Percentiles rank a stretch among this genome's conserved stretches.
Conservation (phyloP, 2,888 invertebrate genomes). For the Lasioglossum oenotherae region DNA sequence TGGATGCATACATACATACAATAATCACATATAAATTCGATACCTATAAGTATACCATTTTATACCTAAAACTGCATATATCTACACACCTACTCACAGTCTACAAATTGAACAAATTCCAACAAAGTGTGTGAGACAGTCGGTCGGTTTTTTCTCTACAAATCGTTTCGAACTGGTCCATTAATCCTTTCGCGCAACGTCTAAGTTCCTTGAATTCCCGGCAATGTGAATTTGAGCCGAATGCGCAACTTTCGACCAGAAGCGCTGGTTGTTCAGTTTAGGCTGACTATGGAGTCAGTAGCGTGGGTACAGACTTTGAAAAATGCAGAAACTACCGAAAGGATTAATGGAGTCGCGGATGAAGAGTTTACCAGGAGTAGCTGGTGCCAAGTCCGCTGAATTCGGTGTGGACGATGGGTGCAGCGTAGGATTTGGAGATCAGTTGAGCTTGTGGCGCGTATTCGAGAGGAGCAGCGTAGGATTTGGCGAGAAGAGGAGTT, state of each 20-base stretch:
- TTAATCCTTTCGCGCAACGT: conserved; percentile 1
- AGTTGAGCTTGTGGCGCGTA: conserved; percentile 51
- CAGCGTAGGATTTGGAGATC: conserved; percentile 65
- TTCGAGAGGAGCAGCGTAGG: conserved; percentile 54
- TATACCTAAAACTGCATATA: conserved; percentile 11
- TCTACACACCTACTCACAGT: not conserved
- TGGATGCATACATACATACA: conserved; percentile 30
- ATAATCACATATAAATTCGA: conserved; percentile 10
- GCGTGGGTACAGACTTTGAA: not conserved
- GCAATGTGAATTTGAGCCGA: conserved; percentile 5
- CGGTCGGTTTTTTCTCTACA: conserved; percentile 21
- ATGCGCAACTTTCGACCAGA: not conserved
- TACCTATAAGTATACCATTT: not conserved
- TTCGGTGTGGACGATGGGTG: conserved; percentile 69
- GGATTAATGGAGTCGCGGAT: not conserved
- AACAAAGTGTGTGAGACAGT: not conserved
- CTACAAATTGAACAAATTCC: not conserved
- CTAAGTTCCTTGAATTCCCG: conserved; percentile 6
- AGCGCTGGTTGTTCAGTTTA: not conserved
- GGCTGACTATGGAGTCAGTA: not conserved
- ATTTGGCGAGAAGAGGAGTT: conserved; percentile 28
- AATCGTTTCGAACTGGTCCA: not conserved
- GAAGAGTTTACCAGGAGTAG: conserved; percentile 74
- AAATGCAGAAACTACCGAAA: not conserved
- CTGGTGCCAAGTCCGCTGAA: conserved; percentile 74